Conservation (phyloP, 2,797 vertebrate genomes). For the Anableps anableps region DNA sequence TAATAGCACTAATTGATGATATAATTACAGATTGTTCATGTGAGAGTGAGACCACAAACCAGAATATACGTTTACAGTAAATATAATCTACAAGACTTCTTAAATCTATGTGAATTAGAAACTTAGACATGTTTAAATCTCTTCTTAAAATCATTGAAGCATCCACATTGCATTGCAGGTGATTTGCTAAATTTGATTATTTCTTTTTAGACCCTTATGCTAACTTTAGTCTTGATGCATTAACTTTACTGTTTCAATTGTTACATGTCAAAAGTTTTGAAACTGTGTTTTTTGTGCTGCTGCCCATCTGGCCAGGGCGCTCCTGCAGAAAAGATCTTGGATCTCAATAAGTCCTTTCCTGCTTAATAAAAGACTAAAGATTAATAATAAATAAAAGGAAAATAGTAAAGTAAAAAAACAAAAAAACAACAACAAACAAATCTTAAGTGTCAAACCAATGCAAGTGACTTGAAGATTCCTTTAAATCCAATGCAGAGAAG, state of each 20-base stretch:
- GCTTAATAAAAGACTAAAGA: not conserved
- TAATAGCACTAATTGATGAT: too few species aligned
- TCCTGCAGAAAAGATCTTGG: not conserved
- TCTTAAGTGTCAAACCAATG: not conserved
- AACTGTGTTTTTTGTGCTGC: not conserved
- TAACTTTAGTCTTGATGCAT: not conserved
- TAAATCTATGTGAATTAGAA: not conserved
- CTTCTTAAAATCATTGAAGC: not conserved
- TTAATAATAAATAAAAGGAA: not conserved
- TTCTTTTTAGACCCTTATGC: not conserved
- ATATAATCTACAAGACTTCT: not conserved
- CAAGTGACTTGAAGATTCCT: not conserved
- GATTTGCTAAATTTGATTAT: not conserved
- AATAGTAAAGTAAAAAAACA: not conserved
- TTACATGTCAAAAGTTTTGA: not conserved
- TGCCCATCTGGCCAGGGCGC: not conserved
- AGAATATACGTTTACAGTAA: not conserved
- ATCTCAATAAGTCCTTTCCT: not conserved
- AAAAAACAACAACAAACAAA: not conserved
- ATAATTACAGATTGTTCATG: too few species aligned
- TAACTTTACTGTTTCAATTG: not conserved
- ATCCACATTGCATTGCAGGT: not conserved
- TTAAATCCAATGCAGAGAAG: not conserved
- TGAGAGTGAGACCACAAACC: too few species aligned
- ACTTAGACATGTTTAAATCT: not conserved